Conservation (phyloP, 1,140 invertebrate genomes). For the Augochlora pura region DNA sequence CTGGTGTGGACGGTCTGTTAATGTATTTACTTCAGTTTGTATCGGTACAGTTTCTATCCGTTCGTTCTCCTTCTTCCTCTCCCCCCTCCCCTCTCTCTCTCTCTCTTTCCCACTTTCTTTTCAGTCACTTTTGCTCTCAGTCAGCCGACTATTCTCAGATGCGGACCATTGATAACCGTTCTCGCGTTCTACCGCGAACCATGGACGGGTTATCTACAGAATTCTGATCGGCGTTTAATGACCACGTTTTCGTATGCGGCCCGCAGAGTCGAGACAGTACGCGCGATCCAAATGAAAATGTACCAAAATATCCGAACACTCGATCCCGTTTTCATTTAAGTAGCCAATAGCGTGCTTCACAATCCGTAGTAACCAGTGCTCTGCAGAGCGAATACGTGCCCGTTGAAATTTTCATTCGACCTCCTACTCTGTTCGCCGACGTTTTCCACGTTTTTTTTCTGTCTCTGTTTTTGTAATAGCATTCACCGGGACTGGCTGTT, state of each 20-base stretch:
- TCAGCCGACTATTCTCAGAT: neutral
- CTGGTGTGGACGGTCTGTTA: slow-evolving; percentile 61
- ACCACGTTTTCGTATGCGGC: slow-evolving; percentile 29
- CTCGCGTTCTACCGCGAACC: slow-evolving; percentile 21
- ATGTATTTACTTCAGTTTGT: slow-evolving; percentile 35
- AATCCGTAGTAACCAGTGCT: neutral
- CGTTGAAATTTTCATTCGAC: slow-evolving; percentile 11
- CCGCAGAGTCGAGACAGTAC: slow-evolving; percentile 21
- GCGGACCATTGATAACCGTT: neutral
- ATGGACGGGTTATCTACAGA: slow-evolving; percentile 37
- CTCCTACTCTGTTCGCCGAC: neutral
- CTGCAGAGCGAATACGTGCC: slow-evolving; percentile 44
- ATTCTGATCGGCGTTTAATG: slow-evolving; percentile 35
- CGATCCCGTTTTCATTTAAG: slow-evolving; percentile 6
- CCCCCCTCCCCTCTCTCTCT: neutral
- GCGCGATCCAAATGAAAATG: slow-evolving; percentile 42
- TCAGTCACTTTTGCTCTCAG: neutral
- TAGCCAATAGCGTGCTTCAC: slow-evolving; percentile 5
- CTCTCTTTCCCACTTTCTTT: no score
- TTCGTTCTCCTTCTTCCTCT: no score
- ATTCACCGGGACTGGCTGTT: neutral
- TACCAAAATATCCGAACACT: slow-evolving; percentile 33
- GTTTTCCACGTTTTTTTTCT: neutral
- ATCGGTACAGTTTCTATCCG: slow-evolving; percentile 6
- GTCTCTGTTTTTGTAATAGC: neutral